phyloP scores from a whole-genome alignment of 2,113 vertebrate species.

The Hassar affinis region DNA sequence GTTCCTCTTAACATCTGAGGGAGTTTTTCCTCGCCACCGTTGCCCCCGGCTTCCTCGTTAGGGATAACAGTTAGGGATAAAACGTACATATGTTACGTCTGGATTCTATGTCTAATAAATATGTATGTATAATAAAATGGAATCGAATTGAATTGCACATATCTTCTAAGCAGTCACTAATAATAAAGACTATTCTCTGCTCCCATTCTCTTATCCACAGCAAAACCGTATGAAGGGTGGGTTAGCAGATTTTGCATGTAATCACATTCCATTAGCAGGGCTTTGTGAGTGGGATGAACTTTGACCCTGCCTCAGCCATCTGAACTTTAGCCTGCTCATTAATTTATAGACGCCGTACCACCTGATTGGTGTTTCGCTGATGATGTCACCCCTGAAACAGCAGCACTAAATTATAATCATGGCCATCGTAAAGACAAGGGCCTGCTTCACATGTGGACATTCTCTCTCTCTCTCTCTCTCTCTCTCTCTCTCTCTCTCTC shows the following conservation, averaged over 20 bases:
- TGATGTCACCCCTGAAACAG: slow-evolving; percentile 55
- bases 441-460: slow-evolving; percentile 54
- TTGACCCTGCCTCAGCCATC: slow-evolving; percentile 41
- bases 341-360: slow-evolving; percentile 52
- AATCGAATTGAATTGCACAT: not conserved
- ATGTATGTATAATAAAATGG: not conserved
- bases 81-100: too few relatives aligned
- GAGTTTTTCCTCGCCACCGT: too few relatives aligned
- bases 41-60: too few relatives aligned
- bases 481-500: slow-evolving; percentile 35
- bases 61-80: too few relatives aligned
- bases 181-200: not conserved
- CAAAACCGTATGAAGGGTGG: not conserved
- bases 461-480: slow-evolving; percentile 50
- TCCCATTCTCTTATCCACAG: not conserved
- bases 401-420: slow-evolving; percentile 68
- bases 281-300: slow-evolving; percentile 50
- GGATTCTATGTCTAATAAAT: too few relatives aligned
- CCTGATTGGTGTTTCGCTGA: slow-evolving; percentile 47
- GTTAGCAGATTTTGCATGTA: not conserved
- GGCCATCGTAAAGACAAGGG: slow-evolving; percentile 62
- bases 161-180: not conserved
- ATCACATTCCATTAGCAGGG: slow-evolving; percentile 48
- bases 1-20: too few relatives aligned
- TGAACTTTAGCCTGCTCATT: slow-evolving; percentile 53